A percentile compares a stretch with the other conserved stretches of the same genome.
Evolutionary conservation across 2,888 invertebrate species (phyloP).

Genomic region (Leptopilina drosophilae): DNA sequence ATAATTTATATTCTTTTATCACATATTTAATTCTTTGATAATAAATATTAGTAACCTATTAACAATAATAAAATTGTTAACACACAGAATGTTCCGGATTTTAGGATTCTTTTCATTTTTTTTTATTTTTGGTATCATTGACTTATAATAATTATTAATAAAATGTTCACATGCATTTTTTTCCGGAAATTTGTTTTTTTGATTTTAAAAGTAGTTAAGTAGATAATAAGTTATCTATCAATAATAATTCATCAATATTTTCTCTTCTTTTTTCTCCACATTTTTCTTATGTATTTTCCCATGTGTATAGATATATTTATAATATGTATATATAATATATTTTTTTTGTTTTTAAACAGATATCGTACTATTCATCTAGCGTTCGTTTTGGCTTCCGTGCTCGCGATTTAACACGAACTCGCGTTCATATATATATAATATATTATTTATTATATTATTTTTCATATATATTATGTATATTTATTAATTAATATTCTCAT

Average conservation of each 20-base stretch:
- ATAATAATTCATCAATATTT: conserved; percentile 31
- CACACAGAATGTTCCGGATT: conserved; percentile 63
- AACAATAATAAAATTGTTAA: conserved; percentile 70
- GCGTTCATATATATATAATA: conserved; percentile 28
- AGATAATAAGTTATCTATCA: conserved; percentile 28
- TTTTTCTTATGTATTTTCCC: conserved; percentile 48
- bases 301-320: conserved; percentile 48
- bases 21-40: conserved; percentile 70
- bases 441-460: conserved; percentile 25
- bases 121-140: conserved; percentile 44
- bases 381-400: conserved; percentile 38
- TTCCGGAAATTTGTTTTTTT: conserved; percentile 12
- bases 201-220: conserved; percentile 33
- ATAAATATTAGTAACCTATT: conserved; percentile 68
- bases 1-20: conserved; percentile 68
- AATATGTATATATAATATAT: conserved; percentile 31
- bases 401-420: conserved; percentile 14
- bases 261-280: conserved; percentile 51
- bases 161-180: conserved; percentile 17
- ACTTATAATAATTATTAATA: conserved; percentile 26
- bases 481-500: conserved; percentile 9
- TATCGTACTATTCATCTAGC: conserved; percentile 38
- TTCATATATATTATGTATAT: conserved; percentile 1
- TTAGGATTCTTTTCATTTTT: conserved; percentile 39
- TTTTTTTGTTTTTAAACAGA: conserved; percentile 31